These are phyloP conservation scores for Sturnira hondurensis DNA, from an alignment of 2,113 vertebrate species.

Conservation along the genomic window DNA sequence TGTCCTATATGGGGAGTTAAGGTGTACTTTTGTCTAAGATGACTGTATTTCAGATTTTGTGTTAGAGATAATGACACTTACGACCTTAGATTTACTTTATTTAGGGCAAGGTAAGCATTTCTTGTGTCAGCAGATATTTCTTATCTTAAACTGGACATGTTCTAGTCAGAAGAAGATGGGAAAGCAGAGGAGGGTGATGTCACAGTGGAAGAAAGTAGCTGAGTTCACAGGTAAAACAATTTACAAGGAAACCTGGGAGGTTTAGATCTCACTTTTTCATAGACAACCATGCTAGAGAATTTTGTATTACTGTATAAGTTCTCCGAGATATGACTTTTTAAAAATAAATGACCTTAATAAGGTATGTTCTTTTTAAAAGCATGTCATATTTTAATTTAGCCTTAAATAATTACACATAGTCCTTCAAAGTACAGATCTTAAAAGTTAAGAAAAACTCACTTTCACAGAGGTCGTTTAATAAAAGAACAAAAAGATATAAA, in stretches of 20 bases:
- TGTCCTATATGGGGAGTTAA: neutral
- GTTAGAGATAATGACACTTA: neutral
- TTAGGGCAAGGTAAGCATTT: neutral
- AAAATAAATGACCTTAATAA: slow-evolving; percentile 41
- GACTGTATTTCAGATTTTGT: neutral
- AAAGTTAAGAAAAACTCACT: slow-evolving; percentile 30
- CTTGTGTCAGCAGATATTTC: neutral
- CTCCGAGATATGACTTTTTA: slow-evolving; percentile 37
- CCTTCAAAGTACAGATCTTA: slow-evolving; percentile 38
- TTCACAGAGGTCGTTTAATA: slow-evolving; percentile 42
- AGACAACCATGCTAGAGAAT: neutral
- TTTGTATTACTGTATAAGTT: neutral
- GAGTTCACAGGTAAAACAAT: neutral
- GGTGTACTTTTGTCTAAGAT: neutral
- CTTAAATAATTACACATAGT: slow-evolving; percentile 33
- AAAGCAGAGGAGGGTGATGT: no score
- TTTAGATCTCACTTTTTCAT: neutral
- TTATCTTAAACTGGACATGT: neutral
- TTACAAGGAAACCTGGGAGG: neutral
- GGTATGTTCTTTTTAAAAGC: slow-evolving; percentile 19
- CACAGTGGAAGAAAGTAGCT: neutral
- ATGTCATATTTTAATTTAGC: slow-evolving; percentile 43
- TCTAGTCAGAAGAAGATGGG: neutral
- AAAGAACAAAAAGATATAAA: slow-evolving; percentile 37
- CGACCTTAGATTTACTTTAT: neutral